Evolutionary conservation across 2,113 vertebrate genomes (phyloP).

Genomic region (Mixornis gularis): DNA sequence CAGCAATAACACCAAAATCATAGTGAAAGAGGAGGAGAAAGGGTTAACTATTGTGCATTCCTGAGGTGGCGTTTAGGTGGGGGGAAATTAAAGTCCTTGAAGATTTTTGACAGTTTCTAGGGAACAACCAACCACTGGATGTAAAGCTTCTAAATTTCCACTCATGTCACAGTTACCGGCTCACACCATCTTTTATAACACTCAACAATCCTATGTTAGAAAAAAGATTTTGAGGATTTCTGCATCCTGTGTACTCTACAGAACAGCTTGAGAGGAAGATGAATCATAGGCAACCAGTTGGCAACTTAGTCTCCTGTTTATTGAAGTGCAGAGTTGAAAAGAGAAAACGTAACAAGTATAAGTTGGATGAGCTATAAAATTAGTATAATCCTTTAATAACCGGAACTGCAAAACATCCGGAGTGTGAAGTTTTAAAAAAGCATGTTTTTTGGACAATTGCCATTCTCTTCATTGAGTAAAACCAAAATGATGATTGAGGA

Average conservation of each 20-base stretch:
- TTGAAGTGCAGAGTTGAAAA: neutral
- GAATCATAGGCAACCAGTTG: neutral
- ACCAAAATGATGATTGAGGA: neutral
- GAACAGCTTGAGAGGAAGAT: constrained; percentile 10
- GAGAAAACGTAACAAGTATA: neutral
- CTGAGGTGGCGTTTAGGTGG: neutral
- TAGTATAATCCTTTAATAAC: neutral
- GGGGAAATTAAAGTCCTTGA: neutral
- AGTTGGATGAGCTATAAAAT: neutral
- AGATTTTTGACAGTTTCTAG: neutral
- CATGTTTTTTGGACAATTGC: neutral
- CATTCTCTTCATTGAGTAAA: neutral
- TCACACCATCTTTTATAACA: neutral
- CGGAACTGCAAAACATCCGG: neutral
- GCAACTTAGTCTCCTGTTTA: neutral
- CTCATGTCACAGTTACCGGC: neutral
- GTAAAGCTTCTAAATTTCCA: neutral
- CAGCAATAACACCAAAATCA: neutral
- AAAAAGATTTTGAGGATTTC: neutral
- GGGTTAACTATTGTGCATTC: neutral
- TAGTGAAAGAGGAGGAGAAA: neutral
- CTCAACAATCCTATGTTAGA: neutral
- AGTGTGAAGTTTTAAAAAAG: neutral
- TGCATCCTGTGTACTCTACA: neutral
- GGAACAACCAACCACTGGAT: neutral